Evolutionary conservation across 2,113 vertebrate genomes (phyloP), one percentile per base, ranked within the genome.

Genomic region (Poeciliopsis prolifica): DNA sequence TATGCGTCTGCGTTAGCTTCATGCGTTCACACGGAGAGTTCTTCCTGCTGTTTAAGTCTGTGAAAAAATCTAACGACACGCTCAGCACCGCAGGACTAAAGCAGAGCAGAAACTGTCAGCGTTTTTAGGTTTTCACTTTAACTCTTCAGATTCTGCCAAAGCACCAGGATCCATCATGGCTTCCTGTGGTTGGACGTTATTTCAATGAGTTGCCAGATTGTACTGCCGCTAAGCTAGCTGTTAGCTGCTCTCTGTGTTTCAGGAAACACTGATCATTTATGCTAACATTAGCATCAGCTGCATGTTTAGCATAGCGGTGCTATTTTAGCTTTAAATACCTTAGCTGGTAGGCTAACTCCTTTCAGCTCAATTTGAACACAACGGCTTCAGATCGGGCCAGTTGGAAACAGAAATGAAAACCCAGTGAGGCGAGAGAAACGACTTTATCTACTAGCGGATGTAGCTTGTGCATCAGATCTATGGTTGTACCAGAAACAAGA

Each of bases 81-180:
- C 79, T 64, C 79, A 5, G 70, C 66, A 68, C 91, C 87, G 88
- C 75, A 89, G 86, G 79, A 85, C 61, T 79, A 66, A 33, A 79
- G 72, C 75, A 35, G 35, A 37, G 35, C 35, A 37, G 35, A 37
- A 37, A 10, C 35, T n/a, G n/a, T 0, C 44, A 77, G 65, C 30
- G 31, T 69, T 28, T 28, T 44, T 2, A 6, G 12, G 68, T 35
- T 17, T 70, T 81, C 26, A 40, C 11, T 19, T n/a, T 30, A 74
- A 67, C 26, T 69, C 67, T 40, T 19, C 60, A n/a, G 30, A 44
- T 42, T 37, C 51, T 58, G 51, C 40, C 6, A 0, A 9, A 22
- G 51, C 2, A n/a, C 51, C 51, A n/a, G 51, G 24, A 24, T n/a
- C 51, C 51, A 58, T 58, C 51, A 58, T 22, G 24, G 7, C 5